Conservation (phyloP, 35 echinoderm and acorn worm genomes). For the Diadema setosum region DNA sequence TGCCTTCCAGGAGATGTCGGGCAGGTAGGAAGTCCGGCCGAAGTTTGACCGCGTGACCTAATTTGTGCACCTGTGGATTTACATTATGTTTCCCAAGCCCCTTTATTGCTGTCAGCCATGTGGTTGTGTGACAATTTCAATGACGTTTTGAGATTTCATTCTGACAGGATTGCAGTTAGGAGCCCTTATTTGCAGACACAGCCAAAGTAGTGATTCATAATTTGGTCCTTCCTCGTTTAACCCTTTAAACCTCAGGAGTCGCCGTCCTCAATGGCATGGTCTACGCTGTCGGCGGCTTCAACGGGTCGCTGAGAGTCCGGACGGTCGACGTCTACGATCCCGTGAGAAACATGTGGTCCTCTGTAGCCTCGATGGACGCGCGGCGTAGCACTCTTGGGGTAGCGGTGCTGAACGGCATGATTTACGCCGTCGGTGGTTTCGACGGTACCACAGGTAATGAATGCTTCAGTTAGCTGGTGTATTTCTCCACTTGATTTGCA, state of each 20-base stretch:
- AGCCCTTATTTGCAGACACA: no score
- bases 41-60: no score
- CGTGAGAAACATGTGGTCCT: slow-evolving; percentile 82
- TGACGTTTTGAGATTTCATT: no score
- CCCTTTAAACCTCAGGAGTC: slow-evolving; percentile 46
- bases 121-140: no score
- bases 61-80: no score
- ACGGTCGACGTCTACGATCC: slow-evolving; percentile 97
- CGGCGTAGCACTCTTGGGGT: slow-evolving; percentile 94
- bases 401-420: slow-evolving; percentile 83
- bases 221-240: background rate
- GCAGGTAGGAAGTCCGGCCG: no score
- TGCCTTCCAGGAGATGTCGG: slow-evolving; percentile 92
- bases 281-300: slow-evolving; percentile 98
- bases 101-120: no score
- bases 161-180: no score
- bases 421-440: slow-evolving; percentile 97
- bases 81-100: no score
- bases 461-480: background rate
- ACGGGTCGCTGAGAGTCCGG: slow-evolving; percentile 89
- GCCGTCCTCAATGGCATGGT: slow-evolving; percentile 82
- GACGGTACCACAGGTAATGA: slow-evolving; percentile 91
- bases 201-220: no score
- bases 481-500: no score
- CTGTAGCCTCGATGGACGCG: slow-evolving; percentile 96